These are phyloP conservation scores for Myxocyprinus asiaticus DNA, from an alignment of 2,113 vertebrate species.

Conservation along the genomic window DNA sequence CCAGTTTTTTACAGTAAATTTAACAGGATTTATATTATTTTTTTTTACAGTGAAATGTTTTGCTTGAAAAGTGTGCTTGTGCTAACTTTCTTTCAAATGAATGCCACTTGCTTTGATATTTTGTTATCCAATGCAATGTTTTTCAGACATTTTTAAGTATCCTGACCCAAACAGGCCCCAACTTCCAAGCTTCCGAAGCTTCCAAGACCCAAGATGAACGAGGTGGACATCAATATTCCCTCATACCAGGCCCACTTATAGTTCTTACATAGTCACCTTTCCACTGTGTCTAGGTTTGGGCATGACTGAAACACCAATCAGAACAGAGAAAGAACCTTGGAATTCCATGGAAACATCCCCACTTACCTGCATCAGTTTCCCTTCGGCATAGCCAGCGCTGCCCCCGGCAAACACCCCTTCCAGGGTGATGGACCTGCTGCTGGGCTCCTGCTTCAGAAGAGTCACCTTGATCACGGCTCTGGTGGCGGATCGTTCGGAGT, in stretches of 20 bases:
- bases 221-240: neutral
- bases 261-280: neutral
- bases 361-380: constrained; percentile 94
- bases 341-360: neutral
- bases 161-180: too few species aligned
- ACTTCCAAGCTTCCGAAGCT: too few species aligned
- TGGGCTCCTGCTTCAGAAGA: constrained; percentile 84
- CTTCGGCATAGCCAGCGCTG: constrained; percentile 84
- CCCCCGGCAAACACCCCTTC: constrained; percentile 90
- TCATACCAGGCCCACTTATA: too few species aligned
- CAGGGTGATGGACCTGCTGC: constrained; percentile 81
- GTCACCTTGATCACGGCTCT: constrained; percentile 90
- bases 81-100: too few species aligned
- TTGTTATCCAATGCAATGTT: too few species aligned
- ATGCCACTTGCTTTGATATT: too few species aligned
- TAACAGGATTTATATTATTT: too few species aligned
- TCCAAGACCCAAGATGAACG: neutral
- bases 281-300: neutral
- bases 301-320: neutral
- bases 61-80: too few species aligned
- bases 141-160: too few species aligned
- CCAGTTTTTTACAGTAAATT: too few species aligned
- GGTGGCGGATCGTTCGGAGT: constrained; percentile 81
- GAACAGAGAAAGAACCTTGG: neutral
- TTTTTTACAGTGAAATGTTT: too few species aligned